phyloP scores from a whole-genome alignment of 1,140 invertebrate genomes.

The Drosophila carrolli region DNA sequence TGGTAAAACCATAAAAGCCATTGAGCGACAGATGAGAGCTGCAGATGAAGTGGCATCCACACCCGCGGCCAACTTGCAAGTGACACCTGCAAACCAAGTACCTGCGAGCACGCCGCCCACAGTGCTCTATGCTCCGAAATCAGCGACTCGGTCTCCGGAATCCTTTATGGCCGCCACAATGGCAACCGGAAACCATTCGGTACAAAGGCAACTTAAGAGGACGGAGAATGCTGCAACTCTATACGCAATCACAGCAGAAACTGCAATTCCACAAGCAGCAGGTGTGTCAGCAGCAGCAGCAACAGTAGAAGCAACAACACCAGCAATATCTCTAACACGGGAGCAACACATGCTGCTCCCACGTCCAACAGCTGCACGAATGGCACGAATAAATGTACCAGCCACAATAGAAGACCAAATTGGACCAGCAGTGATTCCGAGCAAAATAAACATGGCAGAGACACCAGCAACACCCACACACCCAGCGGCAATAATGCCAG shows the following conservation, averaged over 20 bases:
- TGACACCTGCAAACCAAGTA: conserved; percentile 45
- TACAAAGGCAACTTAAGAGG: not conserved
- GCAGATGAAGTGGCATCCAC: not conserved
- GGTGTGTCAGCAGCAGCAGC: conserved; percentile 8
- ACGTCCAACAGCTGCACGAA: conserved; percentile 5
- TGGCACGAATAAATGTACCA: conserved; percentile 17
- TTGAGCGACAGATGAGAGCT: conserved; percentile 8
- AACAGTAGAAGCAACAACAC: not conserved
- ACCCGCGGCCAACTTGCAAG: conserved; percentile 9
- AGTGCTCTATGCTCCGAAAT: not conserved
- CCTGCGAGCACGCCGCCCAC: conserved; percentile 7
- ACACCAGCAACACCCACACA: conserved; percentile 6
- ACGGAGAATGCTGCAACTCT: conserved; percentile 4
- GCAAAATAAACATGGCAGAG: conserved; percentile 23
- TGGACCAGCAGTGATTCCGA: conserved; percentile 25
- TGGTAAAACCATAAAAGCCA: conserved; percentile 25
- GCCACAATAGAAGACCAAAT: conserved; percentile 16
- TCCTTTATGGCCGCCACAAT: conserved; percentile 10
- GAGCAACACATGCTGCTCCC: conserved; percentile 12
- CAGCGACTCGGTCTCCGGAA: not conserved
- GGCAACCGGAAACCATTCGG: conserved; percentile 13
- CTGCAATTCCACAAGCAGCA: conserved; percentile 13
- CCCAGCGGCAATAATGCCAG: conserved; percentile 33
- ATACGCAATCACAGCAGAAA: conserved; percentile 15
- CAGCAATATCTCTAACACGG: not conserved